Percentiles rank a stretch among this genome's conserved stretches.
These are phyloP conservation scores for Apantesis nais DNA, from an alignment of 2,888 invertebrate species.

Conservation along the genomic window DNA sequence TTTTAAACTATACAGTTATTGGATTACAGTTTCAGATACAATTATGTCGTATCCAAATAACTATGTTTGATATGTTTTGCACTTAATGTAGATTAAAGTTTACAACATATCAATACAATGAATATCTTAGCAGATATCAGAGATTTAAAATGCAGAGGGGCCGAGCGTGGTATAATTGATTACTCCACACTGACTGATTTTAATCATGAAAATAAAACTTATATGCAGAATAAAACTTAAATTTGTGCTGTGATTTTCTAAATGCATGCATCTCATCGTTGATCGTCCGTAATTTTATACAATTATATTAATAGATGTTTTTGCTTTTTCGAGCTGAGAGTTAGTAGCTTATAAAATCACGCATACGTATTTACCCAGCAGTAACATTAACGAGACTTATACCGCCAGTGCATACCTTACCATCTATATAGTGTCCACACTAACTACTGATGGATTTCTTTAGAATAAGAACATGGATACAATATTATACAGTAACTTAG, in stretches of 20 bases:
- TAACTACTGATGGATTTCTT: not conserved
- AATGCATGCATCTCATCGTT: not conserved
- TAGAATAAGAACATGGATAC: not conserved
- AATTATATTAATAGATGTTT: not conserved
- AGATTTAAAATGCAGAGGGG: too few relatives aligned
- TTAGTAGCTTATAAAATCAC: not conserved
- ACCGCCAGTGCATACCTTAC: not conserved
- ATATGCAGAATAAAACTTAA: not conserved
- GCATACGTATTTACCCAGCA: not conserved
- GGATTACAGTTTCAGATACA: too few relatives aligned
- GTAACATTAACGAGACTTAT: not conserved
- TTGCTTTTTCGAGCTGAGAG: not conserved
- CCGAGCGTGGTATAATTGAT: too few relatives aligned
- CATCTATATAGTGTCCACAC: not conserved
- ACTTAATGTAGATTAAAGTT: too few relatives aligned
- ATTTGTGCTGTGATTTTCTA: not conserved
- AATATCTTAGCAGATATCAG: too few relatives aligned
- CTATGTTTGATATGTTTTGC: too few relatives aligned
- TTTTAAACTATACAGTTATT: too few relatives aligned
- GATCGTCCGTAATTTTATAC: not conserved
- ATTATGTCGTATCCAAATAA: too few relatives aligned
- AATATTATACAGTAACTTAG: constrained; percentile 15
- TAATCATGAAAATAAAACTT: not conserved
- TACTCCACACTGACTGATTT: too few relatives aligned
- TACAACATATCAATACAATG: too few relatives aligned